Evolutionary conservation across 2,113 vertebrate species (phyloP).

Genomic region (Oryzias celebensis): DNA sequence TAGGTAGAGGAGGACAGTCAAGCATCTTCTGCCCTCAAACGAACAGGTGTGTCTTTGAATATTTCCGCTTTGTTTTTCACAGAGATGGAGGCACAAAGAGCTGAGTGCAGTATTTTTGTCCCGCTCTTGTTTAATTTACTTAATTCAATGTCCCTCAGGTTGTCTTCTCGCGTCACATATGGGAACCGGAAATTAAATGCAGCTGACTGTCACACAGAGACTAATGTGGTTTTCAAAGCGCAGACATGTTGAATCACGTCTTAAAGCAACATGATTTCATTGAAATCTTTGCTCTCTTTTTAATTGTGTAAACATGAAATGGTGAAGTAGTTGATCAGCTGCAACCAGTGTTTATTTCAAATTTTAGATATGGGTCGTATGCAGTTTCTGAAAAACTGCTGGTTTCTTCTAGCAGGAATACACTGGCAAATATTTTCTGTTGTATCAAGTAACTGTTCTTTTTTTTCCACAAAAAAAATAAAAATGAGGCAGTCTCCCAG

Average conservation of each 20-base stretch:
- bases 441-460: too few species aligned
- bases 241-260: background rate
- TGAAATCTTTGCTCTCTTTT: background rate
- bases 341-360: background rate
- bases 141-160: slow-evolving; percentile 11
- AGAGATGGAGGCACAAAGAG: background rate
- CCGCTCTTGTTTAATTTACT: slow-evolving; percentile 18
- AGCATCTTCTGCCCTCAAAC: slow-evolving; percentile 1
- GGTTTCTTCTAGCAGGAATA: too few species aligned
- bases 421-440: too few species aligned
- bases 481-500: too few species aligned
- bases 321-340: background rate
- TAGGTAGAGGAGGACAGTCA: slow-evolving; percentile 42
- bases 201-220: slow-evolving; percentile 27
- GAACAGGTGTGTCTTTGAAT: slow-evolving; percentile 49
- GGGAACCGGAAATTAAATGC: slow-evolving; percentile 37
- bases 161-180: slow-evolving; percentile 8
- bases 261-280: background rate
- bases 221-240: slow-evolving; percentile 14
- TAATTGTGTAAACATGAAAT: background rate
- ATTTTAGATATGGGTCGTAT: too few species aligned
- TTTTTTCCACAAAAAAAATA: too few species aligned
- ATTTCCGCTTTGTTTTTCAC: background rate
- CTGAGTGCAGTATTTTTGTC: slow-evolving; percentile 7
- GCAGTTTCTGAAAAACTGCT: too few species aligned